Conservation (phyloP, 2,113 vertebrate genomes). For the Panthera leo region DNA sequence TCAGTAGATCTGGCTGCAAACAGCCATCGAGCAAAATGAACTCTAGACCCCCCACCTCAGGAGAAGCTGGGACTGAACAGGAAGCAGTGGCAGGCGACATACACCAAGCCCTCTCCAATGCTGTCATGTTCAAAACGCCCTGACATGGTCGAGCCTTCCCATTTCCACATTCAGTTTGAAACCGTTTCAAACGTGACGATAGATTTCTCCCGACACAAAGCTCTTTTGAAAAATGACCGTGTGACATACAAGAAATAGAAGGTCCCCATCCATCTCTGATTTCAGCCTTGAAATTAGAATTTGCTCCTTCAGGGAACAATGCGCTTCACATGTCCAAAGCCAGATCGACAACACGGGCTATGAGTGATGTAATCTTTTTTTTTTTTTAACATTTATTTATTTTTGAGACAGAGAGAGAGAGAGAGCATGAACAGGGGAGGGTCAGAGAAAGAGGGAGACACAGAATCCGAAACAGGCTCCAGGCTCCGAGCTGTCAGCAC, state of each 20-base stretch:
- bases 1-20: not conserved
- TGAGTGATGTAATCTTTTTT: not conserved
- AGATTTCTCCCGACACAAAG: not conserved
- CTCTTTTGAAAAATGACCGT: slow-evolving; percentile 15
- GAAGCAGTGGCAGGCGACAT: not conserved
- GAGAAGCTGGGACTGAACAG: not conserved
- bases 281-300: slow-evolving; percentile 40
- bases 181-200: not conserved
- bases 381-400: no score
- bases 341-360: not conserved
- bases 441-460: no score
- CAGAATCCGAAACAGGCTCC: no score
- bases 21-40: not conserved
- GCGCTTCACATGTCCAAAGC: slow-evolving; percentile 9
- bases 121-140: not conserved
- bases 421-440: no score
- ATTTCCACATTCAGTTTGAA: not conserved
- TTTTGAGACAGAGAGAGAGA: no score
- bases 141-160: not conserved
- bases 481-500: no score
- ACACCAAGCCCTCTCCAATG: not conserved
- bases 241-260: not conserved
- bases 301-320: slow-evolving; percentile 8
- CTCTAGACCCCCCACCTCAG: not conserved
- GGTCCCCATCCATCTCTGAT: not conserved